Base-by-base conservation (phyloP, 2,113 vertebrate species). In the Pangasianodon hypophthalmus region DNA sequence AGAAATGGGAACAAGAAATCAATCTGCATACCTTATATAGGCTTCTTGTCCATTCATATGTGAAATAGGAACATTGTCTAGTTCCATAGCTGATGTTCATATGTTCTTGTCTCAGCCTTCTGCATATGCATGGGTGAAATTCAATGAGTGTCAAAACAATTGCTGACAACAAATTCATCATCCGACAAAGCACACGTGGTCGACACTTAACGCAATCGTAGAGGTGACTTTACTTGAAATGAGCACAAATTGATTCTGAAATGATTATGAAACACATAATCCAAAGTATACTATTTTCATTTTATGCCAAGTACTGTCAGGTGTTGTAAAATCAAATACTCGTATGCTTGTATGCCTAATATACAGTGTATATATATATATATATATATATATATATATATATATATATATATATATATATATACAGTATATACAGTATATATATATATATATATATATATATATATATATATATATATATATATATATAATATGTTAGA, bases 101-200 rank as follows among this genome's bases (percentile, higher is more conserved):
- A 26, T 64, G 67, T 58, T 89, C 82, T 24, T 32, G 88, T 64
- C 79, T 88, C 60, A 62, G 26, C 71, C 48, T 67, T n/a, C 84
- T 81, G 44, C 32, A 56, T 69, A 56, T 86, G 48, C 46, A 60
- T 69, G 73, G 24, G 54, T 44, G 84, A n/a, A 56, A 80, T 54
- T 41, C 58, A 77, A 54, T 77, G 14, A 41, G 79, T 56, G 56
- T 86, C 84, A 85, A 89, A 86, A 84, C 88, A 89, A 89, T 67
- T 89, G 84, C 56, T 41, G 83, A 24, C 50, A 86, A 89, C 84
- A 79, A 67, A 80, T 89, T 89, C 32, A 85, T 89, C 71, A 86
- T 9, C 37, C 13, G 37, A 19, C 73, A 29, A 46, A 48, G 37
- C 88, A 46, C 71, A 54, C 46, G 87, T 44, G 81, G 79, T 56